Evolutionary conservation across 2,113 vertebrate genomes (phyloP).

Genomic region (Taxidea taxus): DNA sequence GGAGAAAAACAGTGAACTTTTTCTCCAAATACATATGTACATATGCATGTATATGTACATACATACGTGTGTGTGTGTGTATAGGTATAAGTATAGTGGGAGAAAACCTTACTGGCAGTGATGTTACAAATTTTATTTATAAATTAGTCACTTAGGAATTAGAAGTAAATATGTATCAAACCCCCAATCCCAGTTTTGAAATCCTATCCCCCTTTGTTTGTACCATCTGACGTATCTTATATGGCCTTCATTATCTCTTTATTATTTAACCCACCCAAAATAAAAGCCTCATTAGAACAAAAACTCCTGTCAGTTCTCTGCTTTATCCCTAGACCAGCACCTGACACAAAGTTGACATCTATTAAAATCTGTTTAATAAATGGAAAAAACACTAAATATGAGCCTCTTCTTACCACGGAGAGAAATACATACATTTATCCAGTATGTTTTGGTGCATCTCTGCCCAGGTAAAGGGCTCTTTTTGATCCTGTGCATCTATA

Average conservation of each 20-base stretch:
- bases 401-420: not conserved
- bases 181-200: not conserved
- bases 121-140: not conserved
- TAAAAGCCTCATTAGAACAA: not conserved
- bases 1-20: not conserved
- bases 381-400: not conserved
- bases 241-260: not conserved
- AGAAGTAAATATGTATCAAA: not conserved
- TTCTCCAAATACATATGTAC: not conserved
- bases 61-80: rapidly evolving
- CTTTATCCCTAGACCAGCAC: not conserved
- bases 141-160: not conserved
- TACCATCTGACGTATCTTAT: not conserved
- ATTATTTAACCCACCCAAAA: not conserved
- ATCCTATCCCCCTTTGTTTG: not conserved
- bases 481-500: not conserved
- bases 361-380: not conserved
- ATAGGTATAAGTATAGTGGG: not conserved
- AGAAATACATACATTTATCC: not conserved
- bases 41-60: too few relatives aligned
- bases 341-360: not conserved
- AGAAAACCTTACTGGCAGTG: not conserved
- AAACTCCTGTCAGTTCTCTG: not conserved
- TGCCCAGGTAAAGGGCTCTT: not conserved
- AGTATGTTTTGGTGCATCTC: not conserved